These are phyloP conservation scores for Spatulosminthurus flaviceps DNA, from an alignment of 2,888 invertebrate species.

Conservation along the genomic window DNA sequence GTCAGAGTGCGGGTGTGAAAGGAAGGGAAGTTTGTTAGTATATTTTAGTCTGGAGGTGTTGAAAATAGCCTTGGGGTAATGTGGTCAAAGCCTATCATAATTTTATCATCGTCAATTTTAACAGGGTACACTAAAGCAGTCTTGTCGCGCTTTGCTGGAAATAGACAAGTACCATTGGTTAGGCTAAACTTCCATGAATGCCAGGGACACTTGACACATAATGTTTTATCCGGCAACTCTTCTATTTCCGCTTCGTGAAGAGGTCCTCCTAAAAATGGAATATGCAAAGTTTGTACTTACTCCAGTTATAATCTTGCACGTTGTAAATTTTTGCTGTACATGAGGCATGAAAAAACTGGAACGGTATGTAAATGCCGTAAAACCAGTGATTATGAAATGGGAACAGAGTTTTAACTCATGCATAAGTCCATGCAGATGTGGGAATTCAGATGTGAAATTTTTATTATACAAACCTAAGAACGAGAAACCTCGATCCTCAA, in stretches of 20 bases:
- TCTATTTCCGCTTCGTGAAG: slow-evolving; percentile 57
- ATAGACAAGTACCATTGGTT: slow-evolving; percentile 54
- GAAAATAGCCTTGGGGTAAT: slow-evolving; percentile 50
- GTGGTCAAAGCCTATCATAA: slow-evolving; percentile 57
- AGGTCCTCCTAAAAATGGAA: slow-evolving; percentile 55
- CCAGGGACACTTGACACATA: slow-evolving; percentile 61
- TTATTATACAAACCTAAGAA: no score
- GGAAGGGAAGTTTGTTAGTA: not conserved
- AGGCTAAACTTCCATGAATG: slow-evolving; percentile 60
- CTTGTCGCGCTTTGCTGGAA: slow-evolving; percentile 49
- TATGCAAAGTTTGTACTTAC: not conserved
- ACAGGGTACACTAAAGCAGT: slow-evolving; percentile 55
- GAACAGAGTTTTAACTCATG: not conserved
- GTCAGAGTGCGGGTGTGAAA: not conserved
- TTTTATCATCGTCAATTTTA: slow-evolving; percentile 47
- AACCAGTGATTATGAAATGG: not conserved
- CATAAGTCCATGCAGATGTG: no score
- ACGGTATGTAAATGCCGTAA: not conserved
- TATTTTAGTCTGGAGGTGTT: slow-evolving; percentile 36
- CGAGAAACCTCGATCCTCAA: no score
- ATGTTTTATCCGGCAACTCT: slow-evolving; percentile 54
- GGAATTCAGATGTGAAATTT: no score
- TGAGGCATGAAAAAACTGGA: not conserved
- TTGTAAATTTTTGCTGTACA: not conserved
- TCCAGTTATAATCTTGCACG: not conserved